These are phyloP conservation scores for Trochalopteron elliotii DNA, from an alignment of 2,113 vertebrate genomes.

Conservation along the genomic window DNA sequence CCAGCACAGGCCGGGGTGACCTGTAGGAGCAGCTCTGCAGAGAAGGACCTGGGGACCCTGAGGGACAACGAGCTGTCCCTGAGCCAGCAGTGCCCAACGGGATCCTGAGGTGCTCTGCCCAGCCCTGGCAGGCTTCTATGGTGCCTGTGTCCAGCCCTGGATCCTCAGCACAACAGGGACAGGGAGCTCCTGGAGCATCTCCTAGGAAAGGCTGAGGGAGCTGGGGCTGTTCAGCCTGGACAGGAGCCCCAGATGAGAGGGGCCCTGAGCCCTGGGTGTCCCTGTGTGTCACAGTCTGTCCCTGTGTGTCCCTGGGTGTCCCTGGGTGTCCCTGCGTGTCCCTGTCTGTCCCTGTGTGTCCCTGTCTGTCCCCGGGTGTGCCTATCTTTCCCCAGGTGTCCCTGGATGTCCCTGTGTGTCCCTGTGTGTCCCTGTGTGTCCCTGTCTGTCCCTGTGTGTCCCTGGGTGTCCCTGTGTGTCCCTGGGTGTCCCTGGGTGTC, in stretches of 20 bases:
- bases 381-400: too few species aligned
- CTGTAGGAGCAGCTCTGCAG: too few species aligned
- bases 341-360: background rate
- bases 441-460: background rate
- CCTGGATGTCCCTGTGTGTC: background rate
- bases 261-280: background rate
- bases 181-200: background rate
- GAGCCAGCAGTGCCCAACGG: fast-evolving
- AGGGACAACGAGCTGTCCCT: too few species aligned
- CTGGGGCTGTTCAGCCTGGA: background rate
- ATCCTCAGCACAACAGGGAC: background rate
- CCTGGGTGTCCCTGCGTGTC: background rate
- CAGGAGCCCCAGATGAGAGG: background rate
- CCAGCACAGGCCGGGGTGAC: fast-evolving
- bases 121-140: too few species aligned
- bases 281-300: too few species aligned
- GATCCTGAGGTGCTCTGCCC: background rate
- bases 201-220: background rate
- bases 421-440: background rate
- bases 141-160: background rate
- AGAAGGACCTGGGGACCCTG: too few species aligned
- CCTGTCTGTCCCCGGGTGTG: too few species aligned
- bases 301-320: background rate
- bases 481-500: too few species aligned
- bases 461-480: background rate